A percentile compares a stretch with the other conserved stretches of the same genome.
Conservation (phyloP, 2,113 vertebrate species). For the Typhlomys cinereus region DNA sequence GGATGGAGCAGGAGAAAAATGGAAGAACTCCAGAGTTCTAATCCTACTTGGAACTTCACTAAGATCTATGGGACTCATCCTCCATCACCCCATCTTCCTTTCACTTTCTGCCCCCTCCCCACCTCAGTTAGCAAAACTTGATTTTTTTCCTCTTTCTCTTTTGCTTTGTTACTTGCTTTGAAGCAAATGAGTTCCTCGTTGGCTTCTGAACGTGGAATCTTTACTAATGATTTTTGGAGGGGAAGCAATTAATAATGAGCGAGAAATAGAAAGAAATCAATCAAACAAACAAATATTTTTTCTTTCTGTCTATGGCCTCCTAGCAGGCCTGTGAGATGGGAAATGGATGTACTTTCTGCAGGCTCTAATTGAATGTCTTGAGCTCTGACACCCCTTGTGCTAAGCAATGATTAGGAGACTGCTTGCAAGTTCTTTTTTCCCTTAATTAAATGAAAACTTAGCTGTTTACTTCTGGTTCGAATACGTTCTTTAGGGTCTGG, state of each 20-base stretch:
- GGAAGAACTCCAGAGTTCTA: no score
- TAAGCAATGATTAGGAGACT: background rate
- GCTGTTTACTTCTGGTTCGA: background rate
- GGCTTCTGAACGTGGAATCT: background rate
- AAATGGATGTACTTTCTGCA: background rate
- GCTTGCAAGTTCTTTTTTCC: rapidly evolving
- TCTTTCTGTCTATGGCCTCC: background rate
- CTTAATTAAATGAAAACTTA: background rate
- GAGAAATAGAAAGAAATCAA: slow-evolving; percentile 30
- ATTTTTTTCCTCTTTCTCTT: slow-evolving; percentile 1
- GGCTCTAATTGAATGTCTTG: background rate
- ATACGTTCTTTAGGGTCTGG: background rate
- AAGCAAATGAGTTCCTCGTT: background rate
- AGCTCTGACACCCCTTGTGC: background rate
- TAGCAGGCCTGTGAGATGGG: background rate
- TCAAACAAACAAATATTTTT: background rate
- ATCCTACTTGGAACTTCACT: background rate
- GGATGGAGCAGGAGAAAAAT: background rate
- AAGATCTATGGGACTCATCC: background rate
- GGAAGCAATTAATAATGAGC: background rate
- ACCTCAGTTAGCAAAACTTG: background rate
- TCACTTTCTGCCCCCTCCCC: background rate
- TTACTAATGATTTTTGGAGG: background rate
- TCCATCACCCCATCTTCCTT: background rate
- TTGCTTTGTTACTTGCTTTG: slow-evolving; percentile 4